Base-by-base conservation (phyloP, 2,797 vertebrate species). In the Paratrypauchen microcephalus region DNA sequence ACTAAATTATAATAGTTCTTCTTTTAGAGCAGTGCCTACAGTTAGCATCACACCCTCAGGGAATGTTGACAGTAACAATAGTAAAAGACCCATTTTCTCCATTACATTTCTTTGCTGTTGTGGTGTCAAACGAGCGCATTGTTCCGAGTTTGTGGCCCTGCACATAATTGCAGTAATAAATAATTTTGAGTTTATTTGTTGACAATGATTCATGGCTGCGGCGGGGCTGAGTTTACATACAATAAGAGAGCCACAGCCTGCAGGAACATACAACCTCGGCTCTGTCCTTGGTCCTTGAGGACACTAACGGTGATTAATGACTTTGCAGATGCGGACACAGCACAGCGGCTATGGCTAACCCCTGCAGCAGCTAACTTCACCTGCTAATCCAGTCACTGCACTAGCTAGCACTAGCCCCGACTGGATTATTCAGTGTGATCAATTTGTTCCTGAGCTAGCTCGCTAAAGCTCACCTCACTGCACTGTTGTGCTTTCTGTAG, bases 361-460 rank as follows among this genome's bases (percentile, higher is more conserved):
- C 48, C 66, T 48, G 69, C 62, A 66, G 65, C 72, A 21, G 21
- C 52, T 59, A 13, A 4, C 16, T 24, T 8, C 66, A 69, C 62
- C 61, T 21, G 50, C 41, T 81, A 71, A 84, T 85, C 79, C 76
- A 68, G 30, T 69, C 72, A 71, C 56, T 39, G 23, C 52, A 65
- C 68, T 71, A 71, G 78, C 61, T 28, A 58, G 56, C 16, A 15
- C 6, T n/a, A 80, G 72, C 72, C 60, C 65, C 59, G 73, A 47
- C 39, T 41, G 21, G 39, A 63, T 63, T 45, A 63, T 57, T 57
- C 55, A 26, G 15, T 15, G 4, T 26, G 61, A 28, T 21, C 61
- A 45, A 15, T 41, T 63, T 57, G 56, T 26, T 57, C 30, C n/a
- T 24, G 21, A 11, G 54, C 21, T 55, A 23, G n/a, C 21, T 55